These are phyloP conservation scores for Eumaeus atala DNA, from an alignment of 1,140 invertebrate species.

Conservation along the genomic window DNA sequence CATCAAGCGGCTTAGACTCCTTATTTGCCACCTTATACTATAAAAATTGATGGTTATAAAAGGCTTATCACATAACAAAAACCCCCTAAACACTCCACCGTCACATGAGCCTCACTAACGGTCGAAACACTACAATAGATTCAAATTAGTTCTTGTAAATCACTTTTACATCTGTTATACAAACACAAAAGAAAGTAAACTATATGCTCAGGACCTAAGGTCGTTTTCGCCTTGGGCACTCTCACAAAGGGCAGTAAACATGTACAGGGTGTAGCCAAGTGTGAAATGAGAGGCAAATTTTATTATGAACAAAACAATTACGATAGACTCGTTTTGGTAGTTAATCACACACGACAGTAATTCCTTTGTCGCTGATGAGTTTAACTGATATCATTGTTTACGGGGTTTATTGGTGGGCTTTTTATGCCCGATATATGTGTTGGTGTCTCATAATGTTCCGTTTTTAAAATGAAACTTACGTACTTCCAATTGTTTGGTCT, in stretches of 20 bases:
- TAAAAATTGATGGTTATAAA: no score
- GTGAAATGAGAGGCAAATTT: conserved; percentile 47
- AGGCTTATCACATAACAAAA: no score
- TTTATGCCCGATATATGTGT: no score
- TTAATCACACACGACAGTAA: conserved; percentile 23
- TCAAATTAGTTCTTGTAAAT: conserved; percentile 32
- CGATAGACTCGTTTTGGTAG: conserved; percentile 16
- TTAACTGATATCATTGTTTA: no score
- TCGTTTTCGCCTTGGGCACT: conserved; percentile 9
- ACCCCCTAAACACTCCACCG: no score
- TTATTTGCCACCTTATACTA: no score
- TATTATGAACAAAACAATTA: conserved; percentile 45
- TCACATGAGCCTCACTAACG: conserved; percentile 9
- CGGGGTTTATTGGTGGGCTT: no score
- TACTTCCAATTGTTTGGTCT: no score
- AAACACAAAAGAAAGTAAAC: not conserved
- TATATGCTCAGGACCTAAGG: conserved; percentile 10
- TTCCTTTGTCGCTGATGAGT: conserved; percentile 23
- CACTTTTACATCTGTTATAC: conserved; percentile 23
- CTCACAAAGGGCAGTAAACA: conserved; percentile 37
- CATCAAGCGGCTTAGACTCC: no score
- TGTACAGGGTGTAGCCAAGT: conserved; percentile 31
- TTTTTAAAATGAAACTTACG: no score
- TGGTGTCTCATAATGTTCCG: no score
- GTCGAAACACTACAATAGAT: conserved; percentile 29